Percentiles rank a stretch among this genome's conserved stretches.
These are phyloP conservation scores for Dilophus febrilis DNA, from an alignment of 2,888 invertebrate genomes.

Conservation along the genomic window DNA sequence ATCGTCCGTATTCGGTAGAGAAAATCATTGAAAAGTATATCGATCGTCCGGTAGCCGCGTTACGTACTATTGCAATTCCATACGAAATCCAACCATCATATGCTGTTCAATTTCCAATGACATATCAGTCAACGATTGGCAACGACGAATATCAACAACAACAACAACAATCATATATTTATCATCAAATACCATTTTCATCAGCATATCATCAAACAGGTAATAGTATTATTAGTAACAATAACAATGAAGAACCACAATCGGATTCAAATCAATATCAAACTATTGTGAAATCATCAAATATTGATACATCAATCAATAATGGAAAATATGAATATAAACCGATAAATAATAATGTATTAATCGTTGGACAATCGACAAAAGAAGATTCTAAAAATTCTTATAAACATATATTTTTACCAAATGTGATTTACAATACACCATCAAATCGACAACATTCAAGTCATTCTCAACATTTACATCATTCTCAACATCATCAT, in stretches of 20 bases:
- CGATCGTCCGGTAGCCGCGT: constrained; percentile 32
- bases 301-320: neutral
- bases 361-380: no score
- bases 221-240: no score
- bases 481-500: neutral
- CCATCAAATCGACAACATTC: neutral
- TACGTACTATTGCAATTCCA: no score
- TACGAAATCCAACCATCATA: constrained; percentile 18
- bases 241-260: neutral
- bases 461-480: neutral
- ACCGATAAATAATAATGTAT: no score
- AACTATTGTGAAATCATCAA: neutral
- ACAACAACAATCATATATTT: constrained; percentile 7
- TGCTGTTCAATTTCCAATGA: constrained; percentile 17
- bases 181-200: no score
- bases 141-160: constrained; percentile 3
- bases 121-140: constrained; percentile 16
- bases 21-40: constrained; percentile 36
- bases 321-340: no score
- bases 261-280: constrained; percentile 1
- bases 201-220: no score
- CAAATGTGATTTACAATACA: no score
- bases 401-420: no score
- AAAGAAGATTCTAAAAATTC: no score
- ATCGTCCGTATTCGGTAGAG: constrained; percentile 29